A percentile compares a stretch with the other conserved stretches of the same genome.
Conservation (phyloP, 2,888 invertebrate species). For the Diarsia mendica region DNA sequence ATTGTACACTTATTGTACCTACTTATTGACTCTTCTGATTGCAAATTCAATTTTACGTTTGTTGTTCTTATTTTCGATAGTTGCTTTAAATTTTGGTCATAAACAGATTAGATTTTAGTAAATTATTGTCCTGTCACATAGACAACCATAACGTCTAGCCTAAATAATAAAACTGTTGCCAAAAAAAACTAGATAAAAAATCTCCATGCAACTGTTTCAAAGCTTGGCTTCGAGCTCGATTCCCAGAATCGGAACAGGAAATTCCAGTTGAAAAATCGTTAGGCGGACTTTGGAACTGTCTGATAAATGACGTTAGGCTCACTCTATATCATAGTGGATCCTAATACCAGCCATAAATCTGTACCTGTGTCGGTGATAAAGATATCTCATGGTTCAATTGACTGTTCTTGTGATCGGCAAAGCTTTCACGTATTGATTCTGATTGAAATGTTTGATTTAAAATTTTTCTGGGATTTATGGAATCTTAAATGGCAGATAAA, state of each 20-base stretch:
- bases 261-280: slow-evolving; percentile 41
- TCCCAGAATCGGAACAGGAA: slow-evolving; percentile 8
- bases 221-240: not conserved
- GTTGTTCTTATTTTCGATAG: not conserved
- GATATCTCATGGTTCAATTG: slow-evolving; percentile 11
- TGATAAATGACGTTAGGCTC: slow-evolving; percentile 51
- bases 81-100: not conserved
- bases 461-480: not conserved
- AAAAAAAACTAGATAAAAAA: not conserved
- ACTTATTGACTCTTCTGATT: too few species aligned
- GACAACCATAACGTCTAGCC: not conserved
- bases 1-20: too few species aligned
- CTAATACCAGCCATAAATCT: slow-evolving; percentile 44
- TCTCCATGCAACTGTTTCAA: not conserved
- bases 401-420: not conserved
- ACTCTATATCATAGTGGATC: slow-evolving; percentile 37
- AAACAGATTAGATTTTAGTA: not conserved
- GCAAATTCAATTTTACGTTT: not conserved
- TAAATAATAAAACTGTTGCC: not conserved
- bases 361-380: slow-evolving; percentile 12
- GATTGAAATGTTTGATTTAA: not conserved
- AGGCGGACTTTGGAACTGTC: slow-evolving; percentile 17
- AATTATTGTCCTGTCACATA: not conserved
- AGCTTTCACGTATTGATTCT: not conserved
- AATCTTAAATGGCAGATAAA: not conserved